A percentile compares a stretch with the other conserved stretches of the same genome.
Evolutionary conservation across 2,113 vertebrate genomes (phyloP).

Genomic region (Eclectus roratus): DNA sequence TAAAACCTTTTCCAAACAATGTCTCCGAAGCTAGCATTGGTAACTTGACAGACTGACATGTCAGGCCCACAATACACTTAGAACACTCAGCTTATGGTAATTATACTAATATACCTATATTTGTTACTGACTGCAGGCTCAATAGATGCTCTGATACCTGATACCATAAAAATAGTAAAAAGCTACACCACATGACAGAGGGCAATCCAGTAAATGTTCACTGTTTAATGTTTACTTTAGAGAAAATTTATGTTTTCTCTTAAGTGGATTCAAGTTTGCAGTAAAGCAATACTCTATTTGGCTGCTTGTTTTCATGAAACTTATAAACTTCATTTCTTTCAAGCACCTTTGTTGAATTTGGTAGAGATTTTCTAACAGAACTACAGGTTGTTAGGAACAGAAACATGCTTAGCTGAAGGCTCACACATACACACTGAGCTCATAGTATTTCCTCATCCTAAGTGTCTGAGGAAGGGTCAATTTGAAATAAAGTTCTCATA

Average conservation of each 20-base stretch:
- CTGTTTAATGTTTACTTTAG: not conserved
- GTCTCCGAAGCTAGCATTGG: not conserved
- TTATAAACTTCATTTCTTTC: not conserved
- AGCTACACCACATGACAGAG: not conserved
- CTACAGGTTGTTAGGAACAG: not conserved
- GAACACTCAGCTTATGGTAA: not conserved
- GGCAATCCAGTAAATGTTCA: not conserved
- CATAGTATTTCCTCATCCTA: not conserved
- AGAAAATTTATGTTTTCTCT: not conserved
- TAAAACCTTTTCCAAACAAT: not conserved
- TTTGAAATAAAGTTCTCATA: not conserved
- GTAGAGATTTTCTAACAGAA: not conserved
- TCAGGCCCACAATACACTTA: accelerated
- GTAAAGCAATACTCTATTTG: not conserved
- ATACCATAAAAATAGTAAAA: not conserved
- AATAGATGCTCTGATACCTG: not conserved
- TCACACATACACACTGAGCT: not conserved
- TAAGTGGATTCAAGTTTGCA: not conserved
- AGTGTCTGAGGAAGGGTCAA: not conserved
- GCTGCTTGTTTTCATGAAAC: not conserved
- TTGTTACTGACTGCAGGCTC: accelerated
- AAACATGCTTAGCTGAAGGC: not conserved
- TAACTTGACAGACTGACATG: not conserved
- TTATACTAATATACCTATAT: not conserved
- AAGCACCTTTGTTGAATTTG: not conserved